phyloP scores from a whole-genome alignment of 2,888 invertebrate genomes.

The Caenorhabditis sinica region DNA sequence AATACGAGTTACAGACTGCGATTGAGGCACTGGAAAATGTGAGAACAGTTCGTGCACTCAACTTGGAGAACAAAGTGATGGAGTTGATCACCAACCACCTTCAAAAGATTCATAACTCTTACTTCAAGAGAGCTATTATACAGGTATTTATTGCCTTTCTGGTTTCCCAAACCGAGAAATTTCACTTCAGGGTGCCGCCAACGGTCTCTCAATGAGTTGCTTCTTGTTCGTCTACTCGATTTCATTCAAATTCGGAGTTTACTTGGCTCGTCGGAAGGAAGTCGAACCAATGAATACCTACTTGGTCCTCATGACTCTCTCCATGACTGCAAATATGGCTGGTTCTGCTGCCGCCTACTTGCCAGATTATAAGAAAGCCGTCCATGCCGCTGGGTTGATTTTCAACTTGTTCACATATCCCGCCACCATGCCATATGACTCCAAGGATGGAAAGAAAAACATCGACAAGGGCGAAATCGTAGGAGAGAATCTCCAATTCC shows the following conservation, averaged over 20 bases:
- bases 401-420: slow-evolving; percentile 79
- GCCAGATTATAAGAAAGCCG: slow-evolving; percentile 84
- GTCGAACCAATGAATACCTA: slow-evolving; percentile 58
- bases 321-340: slow-evolving; percentile 83
- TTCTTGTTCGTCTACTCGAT: slow-evolving; percentile 84
- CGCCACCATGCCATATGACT: slow-evolving; percentile 51
- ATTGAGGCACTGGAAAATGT: slow-evolving; percentile 85
- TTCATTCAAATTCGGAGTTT: slow-evolving; percentile 84
- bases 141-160: slow-evolving; percentile 19
- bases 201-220: slow-evolving; percentile 82
- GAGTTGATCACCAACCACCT: slow-evolving; percentile 37
- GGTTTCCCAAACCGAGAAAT: background rate
- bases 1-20: slow-evolving; percentile 81
- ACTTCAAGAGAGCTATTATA: slow-evolving; percentile 39
- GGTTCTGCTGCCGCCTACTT: slow-evolving; percentile 84
- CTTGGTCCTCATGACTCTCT: slow-evolving; percentile 42
- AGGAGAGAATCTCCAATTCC: slow-evolving; percentile 52
- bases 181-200: slow-evolving; percentile 75
- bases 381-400: slow-evolving; percentile 83
- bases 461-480: slow-evolving; percentile 48
- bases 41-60: slow-evolving; percentile 84
- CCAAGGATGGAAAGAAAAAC: slow-evolving; percentile 38
- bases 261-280: slow-evolving; percentile 71
- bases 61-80: slow-evolving; percentile 67
- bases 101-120: slow-evolving; percentile 33